phyloP scores from a whole-genome alignment of 1,140 invertebrate species.

The Bicyclus anynana region DNA sequence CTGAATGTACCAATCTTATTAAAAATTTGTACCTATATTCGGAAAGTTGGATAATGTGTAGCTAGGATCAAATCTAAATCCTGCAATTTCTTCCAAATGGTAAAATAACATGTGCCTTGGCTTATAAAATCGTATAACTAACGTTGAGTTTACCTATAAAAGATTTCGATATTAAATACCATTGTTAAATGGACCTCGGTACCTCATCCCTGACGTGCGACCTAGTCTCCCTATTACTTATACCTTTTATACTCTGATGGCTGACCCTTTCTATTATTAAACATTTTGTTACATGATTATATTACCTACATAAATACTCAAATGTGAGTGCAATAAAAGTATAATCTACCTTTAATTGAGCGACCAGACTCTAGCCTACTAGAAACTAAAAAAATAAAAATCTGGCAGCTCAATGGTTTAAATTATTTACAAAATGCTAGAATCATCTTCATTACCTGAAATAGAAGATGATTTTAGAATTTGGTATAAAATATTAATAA shows the following conservation, averaged over 20 bases:
- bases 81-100: conserved; percentile 62
- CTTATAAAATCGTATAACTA: conserved; percentile 62
- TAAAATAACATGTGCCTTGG: conserved; percentile 69
- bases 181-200: conserved; percentile 13
- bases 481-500: too few relatives aligned
- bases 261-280: neutral
- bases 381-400: too few relatives aligned
- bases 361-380: too few relatives aligned
- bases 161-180: conserved; percentile 38
- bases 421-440: too few relatives aligned
- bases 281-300: too few relatives aligned
- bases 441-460: too few relatives aligned
- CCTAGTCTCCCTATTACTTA: neutral
- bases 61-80: conserved; percentile 75
- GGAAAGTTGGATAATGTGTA: conserved; percentile 76
- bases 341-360: too few relatives aligned
- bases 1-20: conserved; percentile 75
- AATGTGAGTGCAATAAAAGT: too few relatives aligned
- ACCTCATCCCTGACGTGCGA: conserved; percentile 3
- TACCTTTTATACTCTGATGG: neutral
- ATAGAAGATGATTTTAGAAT: too few relatives aligned
- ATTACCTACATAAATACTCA: too few relatives aligned
- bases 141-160: conserved; percentile 49
- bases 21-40: conserved; percentile 74
- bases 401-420: too few relatives aligned